These are phyloP conservation scores for Melinopterus prodromus DNA, from an alignment of 2,888 invertebrate species.

Conservation along the genomic window DNA sequence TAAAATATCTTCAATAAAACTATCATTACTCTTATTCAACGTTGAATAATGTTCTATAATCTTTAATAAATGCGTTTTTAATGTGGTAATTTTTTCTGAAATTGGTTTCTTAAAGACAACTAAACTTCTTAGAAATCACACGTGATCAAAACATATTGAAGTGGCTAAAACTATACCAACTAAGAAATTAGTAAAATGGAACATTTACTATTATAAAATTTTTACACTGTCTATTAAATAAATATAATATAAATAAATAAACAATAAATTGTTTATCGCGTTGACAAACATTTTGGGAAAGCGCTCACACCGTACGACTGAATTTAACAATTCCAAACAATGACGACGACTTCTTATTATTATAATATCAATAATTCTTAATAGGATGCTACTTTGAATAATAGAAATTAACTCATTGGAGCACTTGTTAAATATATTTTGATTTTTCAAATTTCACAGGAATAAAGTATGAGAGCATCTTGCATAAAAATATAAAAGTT, in stretches of 20 bases:
- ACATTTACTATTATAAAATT: slow-evolving; percentile 52
- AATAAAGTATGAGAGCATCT: too few species aligned
- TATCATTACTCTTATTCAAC: slow-evolving; percentile 22
- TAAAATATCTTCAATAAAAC: slow-evolving; percentile 39
- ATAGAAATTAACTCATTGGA: slow-evolving; percentile 26
- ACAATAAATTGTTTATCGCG: slow-evolving; percentile 39
- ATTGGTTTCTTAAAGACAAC: slow-evolving; percentile 31
- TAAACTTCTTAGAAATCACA: slow-evolving; percentile 45
- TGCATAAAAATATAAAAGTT: too few species aligned
- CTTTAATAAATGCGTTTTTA: slow-evolving; percentile 29
- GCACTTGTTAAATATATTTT: too few species aligned
- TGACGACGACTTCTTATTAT: slow-evolving; percentile 36
- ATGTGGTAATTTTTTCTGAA: slow-evolving; percentile 14
- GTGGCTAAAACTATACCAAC: slow-evolving; percentile 53
- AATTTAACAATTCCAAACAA: slow-evolving; percentile 25
- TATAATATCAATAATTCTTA: slow-evolving; percentile 31
- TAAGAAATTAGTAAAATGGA: slow-evolving; percentile 55
- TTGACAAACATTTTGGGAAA: slow-evolving; percentile 48
- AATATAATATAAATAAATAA: too few species aligned
- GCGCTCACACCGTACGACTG: slow-evolving; percentile 43
- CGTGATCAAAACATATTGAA: slow-evolving; percentile 46
- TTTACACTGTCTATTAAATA: slow-evolving; percentile 34
- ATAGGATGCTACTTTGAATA: slow-evolving; percentile 35
- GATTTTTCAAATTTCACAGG: too few species aligned
- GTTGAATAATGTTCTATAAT: slow-evolving; percentile 22